These are phyloP conservation scores for Eueides isabella DNA, from an alignment of 1,140 invertebrate species.

Conservation along the genomic window DNA sequence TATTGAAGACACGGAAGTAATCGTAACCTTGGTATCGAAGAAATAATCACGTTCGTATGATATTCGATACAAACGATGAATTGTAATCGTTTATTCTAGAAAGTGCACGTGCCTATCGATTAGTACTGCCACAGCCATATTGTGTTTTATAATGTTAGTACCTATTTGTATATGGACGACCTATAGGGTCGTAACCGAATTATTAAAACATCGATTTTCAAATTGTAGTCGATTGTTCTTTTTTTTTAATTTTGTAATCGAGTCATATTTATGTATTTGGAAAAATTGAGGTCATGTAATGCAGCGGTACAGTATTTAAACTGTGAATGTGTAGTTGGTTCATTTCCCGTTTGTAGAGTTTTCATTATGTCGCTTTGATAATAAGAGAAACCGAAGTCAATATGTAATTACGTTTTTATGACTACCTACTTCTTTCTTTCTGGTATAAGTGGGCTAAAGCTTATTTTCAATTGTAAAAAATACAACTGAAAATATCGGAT, in stretches of 20 bases:
- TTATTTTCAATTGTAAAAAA: background rate
- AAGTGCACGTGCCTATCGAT: conserved; percentile 16
- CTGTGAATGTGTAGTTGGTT: too few species aligned
- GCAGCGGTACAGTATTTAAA: too few species aligned
- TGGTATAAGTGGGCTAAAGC: too few species aligned
- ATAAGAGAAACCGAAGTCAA: too few species aligned
- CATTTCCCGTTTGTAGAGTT: too few species aligned
- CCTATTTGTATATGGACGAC: background rate
- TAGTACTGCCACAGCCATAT: conserved; percentile 1
- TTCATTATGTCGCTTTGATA: too few species aligned
- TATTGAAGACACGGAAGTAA: conserved; percentile 24
- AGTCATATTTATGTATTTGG: background rate
- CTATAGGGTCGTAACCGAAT: conserved; percentile 12
- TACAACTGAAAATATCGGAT: background rate
- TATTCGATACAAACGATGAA: conserved; percentile 20
- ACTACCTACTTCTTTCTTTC: too few species aligned
- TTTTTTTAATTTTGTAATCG: background rate
- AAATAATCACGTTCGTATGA: conserved; percentile 24
- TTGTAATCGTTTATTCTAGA: conserved; percentile 20
- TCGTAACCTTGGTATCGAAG: conserved; percentile 13
- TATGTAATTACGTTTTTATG: too few species aligned
- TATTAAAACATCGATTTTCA: conserved; percentile 16
- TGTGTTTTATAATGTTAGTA: background rate
- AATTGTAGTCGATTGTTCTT: background rate
- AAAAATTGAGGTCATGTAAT: too few species aligned